A percentile compares a stretch with the other conserved stretches of the same genome.
phyloP scores from a whole-genome alignment of 2,797 vertebrate species.

The Channallabes apus region DNA sequence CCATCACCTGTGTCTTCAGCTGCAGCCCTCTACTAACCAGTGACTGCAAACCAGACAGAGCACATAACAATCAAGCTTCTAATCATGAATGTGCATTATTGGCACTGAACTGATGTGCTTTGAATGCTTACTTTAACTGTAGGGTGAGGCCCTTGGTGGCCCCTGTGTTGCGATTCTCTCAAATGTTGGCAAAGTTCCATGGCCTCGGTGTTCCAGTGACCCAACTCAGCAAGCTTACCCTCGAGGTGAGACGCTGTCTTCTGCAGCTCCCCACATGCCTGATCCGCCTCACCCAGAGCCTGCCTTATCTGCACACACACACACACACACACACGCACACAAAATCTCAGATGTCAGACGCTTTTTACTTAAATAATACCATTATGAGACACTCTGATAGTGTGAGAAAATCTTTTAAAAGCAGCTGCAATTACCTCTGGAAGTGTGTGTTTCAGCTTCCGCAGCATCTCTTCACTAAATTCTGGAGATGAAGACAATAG shows the following conservation, averaged over 20 bases:
- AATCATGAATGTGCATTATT: neutral
- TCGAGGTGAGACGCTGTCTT: slow-evolving; percentile 61
- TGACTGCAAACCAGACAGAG: slow-evolving; percentile 57
- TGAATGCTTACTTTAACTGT: slow-evolving; percentile 52
- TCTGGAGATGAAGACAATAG: slow-evolving; percentile 49
- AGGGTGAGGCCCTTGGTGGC: slow-evolving; percentile 26
- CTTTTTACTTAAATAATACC: neutral
- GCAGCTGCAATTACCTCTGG: slow-evolving; percentile 59
- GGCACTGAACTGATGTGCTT: neutral
- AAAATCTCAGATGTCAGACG: neutral
- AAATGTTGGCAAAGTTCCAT: slow-evolving; percentile 58
- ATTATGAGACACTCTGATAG: neutral
- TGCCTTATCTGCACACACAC: slow-evolving; percentile 44
- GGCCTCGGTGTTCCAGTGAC: slow-evolving; percentile 64
- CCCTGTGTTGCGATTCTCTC: slow-evolving; percentile 47
- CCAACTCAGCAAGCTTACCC: slow-evolving; percentile 64
- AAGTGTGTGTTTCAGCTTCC: slow-evolving; percentile 57
- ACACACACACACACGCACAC: neutral
- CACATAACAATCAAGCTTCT: neutral
- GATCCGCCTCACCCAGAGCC: slow-evolving; percentile 58
- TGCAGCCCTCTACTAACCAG: slow-evolving; percentile 70
- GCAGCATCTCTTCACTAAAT: slow-evolving; percentile 47
- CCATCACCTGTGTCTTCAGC: slow-evolving; percentile 67
- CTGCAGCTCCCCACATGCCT: slow-evolving; percentile 63
- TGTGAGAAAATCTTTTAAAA: neutral